Evolutionary conservation across 2,797 vertebrate species (phyloP), one percentile per base, ranked within the genome.

Genomic region (Neopelma chrysocephalum): DNA sequence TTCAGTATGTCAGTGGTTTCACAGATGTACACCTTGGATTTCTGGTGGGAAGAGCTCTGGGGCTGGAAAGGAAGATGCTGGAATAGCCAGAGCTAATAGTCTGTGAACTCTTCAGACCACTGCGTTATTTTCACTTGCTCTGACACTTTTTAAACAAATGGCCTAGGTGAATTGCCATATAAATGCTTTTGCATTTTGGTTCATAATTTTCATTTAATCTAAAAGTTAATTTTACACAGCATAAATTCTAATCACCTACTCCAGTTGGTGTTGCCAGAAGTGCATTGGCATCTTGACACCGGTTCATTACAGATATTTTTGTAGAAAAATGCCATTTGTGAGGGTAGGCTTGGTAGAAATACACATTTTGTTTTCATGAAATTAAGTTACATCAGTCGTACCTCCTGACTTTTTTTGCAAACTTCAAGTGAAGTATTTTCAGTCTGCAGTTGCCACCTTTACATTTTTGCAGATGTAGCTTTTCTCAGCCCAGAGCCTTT

Each of bases 221-320:
- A 32, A 58, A 94, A 93, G 75, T 95, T 96, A 92, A 96, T 96
- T 96, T 97, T 94, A 95, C 92, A 96, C 88, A 57, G 88, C 95
- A 89, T 96, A 96, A 96, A 95, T 94, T 96, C 95, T 92, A 82
- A 95, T 96, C 58, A 45, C 83, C 94, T 89, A 0, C 61, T 82
- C 83, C 81, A 36, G 73, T 80, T 72, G 20, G 48, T 90, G 68
- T 77, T 94, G 94, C 95, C 95, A 95, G 73, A 75, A 95, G 64
- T 57, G 42, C 0, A 1, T 75, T 95, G 94, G 95, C 91, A 77
- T 73, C 90, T 87, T 72, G 51, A 91, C 82, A 43, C 48, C 12
- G 36, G 51, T 75, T 73, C 43, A 82, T 94, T 95, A 76, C n/a
- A 29, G 68, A 81, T 50, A 45, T 22, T 80, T 64, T 14, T 89